These are phyloP conservation scores for Hyppa rectilinea DNA, from an alignment of 2,888 invertebrate genomes.

Conservation along the genomic window DNA sequence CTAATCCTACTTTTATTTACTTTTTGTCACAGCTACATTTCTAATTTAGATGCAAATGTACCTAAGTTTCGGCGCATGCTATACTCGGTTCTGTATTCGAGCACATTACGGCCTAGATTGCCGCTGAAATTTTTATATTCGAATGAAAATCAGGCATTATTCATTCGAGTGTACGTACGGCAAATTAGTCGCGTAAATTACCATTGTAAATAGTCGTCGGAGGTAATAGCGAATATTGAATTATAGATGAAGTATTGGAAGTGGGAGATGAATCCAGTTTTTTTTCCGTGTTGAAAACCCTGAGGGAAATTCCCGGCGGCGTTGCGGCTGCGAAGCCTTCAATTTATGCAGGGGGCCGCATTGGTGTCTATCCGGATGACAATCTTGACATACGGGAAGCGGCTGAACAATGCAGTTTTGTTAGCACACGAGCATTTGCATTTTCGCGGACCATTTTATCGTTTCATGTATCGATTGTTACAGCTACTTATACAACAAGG, in stretches of 20 bases:
- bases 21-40: conserved; percentile 51
- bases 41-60: conserved; percentile 66
- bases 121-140: conserved; percentile 71
- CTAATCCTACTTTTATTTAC: conserved; percentile 48
- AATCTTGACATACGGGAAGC: conserved; percentile 81
- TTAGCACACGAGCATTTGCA: conserved; percentile 61
- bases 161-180: conserved; percentile 73
- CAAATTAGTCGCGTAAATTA: conserved; percentile 81
- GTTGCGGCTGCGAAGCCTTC: conserved; percentile 84
- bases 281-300: conserved; percentile 82
- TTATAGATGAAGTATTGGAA: conserved; percentile 84
- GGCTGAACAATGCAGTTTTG: conserved; percentile 81
- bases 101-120: conserved; percentile 59
- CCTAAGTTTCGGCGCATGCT: conserved; percentile 57
- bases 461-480: conserved; percentile 25
- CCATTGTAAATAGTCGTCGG: conserved; percentile 79
- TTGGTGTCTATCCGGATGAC: conserved; percentile 83
- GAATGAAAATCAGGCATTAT: conserved; percentile 68
- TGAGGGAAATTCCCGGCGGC: conserved; percentile 85
- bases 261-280: conserved; percentile 78
- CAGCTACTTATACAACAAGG: conserved; percentile 4
- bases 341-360: conserved; percentile 86
- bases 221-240: conserved; percentile 83
- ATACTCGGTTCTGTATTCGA: conserved; percentile 55
- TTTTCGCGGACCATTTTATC: conserved; percentile 52